These are phyloP conservation scores for Holcopasites calliopsidis DNA, from an alignment of 1,140 invertebrate genomes.

Conservation along the genomic window DNA sequence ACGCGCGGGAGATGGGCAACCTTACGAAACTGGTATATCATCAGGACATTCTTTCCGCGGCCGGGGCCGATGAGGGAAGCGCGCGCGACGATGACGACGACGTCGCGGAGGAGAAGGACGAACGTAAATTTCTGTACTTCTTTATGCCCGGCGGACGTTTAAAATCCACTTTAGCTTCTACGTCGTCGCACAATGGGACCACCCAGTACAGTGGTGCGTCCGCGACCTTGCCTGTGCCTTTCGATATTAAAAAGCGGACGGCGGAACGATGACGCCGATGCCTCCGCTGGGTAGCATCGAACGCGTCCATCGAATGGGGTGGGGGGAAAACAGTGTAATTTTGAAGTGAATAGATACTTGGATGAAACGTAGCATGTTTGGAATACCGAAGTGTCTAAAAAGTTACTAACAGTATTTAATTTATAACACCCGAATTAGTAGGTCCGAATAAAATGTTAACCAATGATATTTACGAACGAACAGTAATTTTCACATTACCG, in stretches of 20 bases:
- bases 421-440: no score
- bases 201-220: slow-evolving; percentile 42
- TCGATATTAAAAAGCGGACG: slow-evolving; percentile 56
- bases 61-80: neutral
- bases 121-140: slow-evolving; percentile 60
- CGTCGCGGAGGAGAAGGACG: slow-evolving; percentile 2
- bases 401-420: no score
- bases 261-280: slow-evolving; percentile 4
- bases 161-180: slow-evolving; percentile 59
- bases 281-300: neutral
- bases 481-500: no score
- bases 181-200: slow-evolving; percentile 55
- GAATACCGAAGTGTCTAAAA: no score
- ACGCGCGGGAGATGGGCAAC: slow-evolving; percentile 1
- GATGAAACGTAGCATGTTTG: no score
- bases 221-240: slow-evolving; percentile 24
- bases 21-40: slow-evolving; percentile 55
- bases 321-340: no score
- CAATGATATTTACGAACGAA: no score
- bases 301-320: no score
- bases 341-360: no score
- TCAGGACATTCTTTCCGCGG: slow-evolving; percentile 53
- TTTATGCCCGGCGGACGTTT: slow-evolving; percentile 56
- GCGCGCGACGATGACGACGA: slow-evolving; percentile 8
- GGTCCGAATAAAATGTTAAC: no score